Evolutionary conservation across 2,797 vertebrate genomes (phyloP).

Genomic region (Rhyacichthys aspro): DNA sequence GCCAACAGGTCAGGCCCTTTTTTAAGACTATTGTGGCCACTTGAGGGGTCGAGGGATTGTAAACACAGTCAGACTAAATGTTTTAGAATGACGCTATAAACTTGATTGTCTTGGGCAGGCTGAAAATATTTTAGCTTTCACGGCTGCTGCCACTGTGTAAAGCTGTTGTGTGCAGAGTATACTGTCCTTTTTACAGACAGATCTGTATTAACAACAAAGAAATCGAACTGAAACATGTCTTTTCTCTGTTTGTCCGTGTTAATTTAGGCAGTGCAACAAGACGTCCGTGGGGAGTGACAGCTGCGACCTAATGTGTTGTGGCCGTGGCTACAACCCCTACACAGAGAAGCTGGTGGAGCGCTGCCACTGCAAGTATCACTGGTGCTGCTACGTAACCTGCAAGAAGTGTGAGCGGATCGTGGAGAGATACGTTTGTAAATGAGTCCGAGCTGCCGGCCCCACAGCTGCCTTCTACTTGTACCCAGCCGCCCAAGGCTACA

Average conservation of each 20-base stretch:
- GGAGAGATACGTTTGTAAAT: constrained; percentile 98
- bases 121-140: constrained; percentile 18
- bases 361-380: constrained; percentile 99
- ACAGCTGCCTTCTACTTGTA: constrained; percentile 10
- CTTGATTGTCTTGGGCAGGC: constrained; percentile 14
- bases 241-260: constrained; percentile 14
- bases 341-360: constrained; percentile 94
- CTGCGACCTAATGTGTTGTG: constrained; percentile 99
- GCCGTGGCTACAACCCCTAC: constrained; percentile 98
- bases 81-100: constrained; percentile 48
- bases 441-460: constrained; percentile 41
- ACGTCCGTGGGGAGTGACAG: constrained; percentile 96
- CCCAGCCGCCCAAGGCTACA: constrained; percentile 50
- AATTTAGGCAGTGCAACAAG: constrained; percentile 94
- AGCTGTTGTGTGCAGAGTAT: not conserved
- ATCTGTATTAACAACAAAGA: not conserved
- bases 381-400: constrained; percentile 99
- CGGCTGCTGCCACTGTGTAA: not conserved
- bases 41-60: constrained; percentile 7
- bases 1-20: constrained; percentile 41
- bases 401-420: constrained; percentile 95
- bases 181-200: not conserved
- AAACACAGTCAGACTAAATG: constrained; percentile 16
- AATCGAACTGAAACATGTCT: not conserved
- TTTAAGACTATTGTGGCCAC: constrained; percentile 57